Conservation (phyloP, 2,113 vertebrate genomes). For the Tenrec ecaudatus region DNA sequence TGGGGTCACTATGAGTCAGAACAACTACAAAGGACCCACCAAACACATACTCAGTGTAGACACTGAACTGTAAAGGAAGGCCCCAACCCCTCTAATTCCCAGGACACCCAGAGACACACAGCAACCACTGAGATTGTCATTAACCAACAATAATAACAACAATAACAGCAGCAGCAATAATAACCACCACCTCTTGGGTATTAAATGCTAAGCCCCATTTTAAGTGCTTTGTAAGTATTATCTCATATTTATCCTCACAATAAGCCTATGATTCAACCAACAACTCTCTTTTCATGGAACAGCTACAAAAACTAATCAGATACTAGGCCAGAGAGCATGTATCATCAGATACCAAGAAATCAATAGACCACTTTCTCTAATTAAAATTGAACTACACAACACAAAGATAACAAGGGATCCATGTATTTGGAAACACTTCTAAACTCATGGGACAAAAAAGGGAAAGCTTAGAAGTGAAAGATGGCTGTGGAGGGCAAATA, state of each 20-base stretch:
- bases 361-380: slow-evolving; percentile 56
- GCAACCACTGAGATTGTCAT: neutral
- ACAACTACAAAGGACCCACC: neutral
- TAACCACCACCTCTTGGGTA: neutral
- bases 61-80: neutral
- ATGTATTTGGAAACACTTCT: slow-evolving; percentile 49
- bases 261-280: slow-evolving; percentile 40
- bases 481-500: neutral
- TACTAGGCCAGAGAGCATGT: slow-evolving; percentile 29
- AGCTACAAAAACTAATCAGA: slow-evolving; percentile 33
- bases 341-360: slow-evolving; percentile 65
- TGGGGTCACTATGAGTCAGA: neutral
- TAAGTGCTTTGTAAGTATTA: slow-evolving; percentile 31
- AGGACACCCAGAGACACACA: slow-evolving; percentile 7
- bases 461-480: slow-evolving; percentile 63
- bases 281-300: slow-evolving; percentile 25
- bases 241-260: slow-evolving; percentile 49
- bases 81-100: neutral
- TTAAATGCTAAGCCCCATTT: slow-evolving; percentile 15
- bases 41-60: neutral
- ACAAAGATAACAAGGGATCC: slow-evolving; percentile 21
- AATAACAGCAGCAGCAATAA: neutral
- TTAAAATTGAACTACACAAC: slow-evolving; percentile 50
- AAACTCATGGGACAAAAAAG: slow-evolving; percentile 36
- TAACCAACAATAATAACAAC: neutral